Evolutionary conservation across 2,888 invertebrate genomes (phyloP).

Genomic region (Andrena fulva): DNA sequence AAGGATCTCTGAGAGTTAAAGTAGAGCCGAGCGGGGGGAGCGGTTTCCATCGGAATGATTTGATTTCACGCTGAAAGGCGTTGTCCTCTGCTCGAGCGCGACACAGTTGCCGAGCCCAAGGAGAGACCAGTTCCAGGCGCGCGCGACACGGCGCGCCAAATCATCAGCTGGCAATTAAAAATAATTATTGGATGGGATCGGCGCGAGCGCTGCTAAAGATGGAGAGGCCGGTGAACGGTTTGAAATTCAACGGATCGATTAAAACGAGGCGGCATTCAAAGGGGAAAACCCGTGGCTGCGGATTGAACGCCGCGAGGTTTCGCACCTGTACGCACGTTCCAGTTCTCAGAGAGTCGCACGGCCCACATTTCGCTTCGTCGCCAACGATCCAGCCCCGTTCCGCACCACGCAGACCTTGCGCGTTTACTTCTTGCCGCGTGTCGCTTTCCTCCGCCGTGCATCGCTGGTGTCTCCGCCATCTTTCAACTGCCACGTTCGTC

Average conservation of each 20-base stretch:
- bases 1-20: background rate
- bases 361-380: constrained; percentile 70
- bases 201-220: constrained; percentile 24
- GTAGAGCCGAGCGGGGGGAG: background rate
- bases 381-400: constrained; percentile 33
- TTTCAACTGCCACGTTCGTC: too few species aligned
- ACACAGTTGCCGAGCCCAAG: background rate
- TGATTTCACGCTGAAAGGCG: background rate
- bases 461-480: background rate
- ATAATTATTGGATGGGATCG: constrained; percentile 25
- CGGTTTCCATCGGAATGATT: constrained; percentile 5
- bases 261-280: constrained; percentile 41
- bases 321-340: constrained; percentile 74
- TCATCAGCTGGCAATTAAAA: constrained; percentile 45
- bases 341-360: constrained; percentile 74
- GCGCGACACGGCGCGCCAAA: background rate
- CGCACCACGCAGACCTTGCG: constrained; percentile 36
- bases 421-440: constrained; percentile 40
- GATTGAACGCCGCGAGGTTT: constrained; percentile 62
- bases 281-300: constrained; percentile 45
- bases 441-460: constrained; percentile 11
- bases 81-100: background rate
- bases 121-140: background rate
- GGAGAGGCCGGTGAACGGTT: constrained; percentile 32
- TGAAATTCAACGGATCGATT: constrained; percentile 48